Evolutionary conservation across 1,140 invertebrate genomes (phyloP).

Genomic region (Rhagoletis zephyria): DNA sequence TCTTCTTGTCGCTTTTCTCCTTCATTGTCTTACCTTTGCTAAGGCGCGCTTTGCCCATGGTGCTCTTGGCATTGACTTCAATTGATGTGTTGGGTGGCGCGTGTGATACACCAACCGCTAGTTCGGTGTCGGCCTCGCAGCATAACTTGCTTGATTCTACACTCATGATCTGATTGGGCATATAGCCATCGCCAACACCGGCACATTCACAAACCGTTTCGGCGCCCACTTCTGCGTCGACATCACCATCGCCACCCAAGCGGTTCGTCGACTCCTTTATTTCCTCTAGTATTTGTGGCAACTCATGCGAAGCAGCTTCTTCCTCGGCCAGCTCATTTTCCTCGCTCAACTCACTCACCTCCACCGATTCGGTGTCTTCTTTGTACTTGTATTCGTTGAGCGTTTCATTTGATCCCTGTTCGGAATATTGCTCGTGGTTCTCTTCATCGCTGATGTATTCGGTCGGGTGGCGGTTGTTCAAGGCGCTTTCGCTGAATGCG

Average conservation of each 20-base stretch:
- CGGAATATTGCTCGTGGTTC: constrained; percentile 7
- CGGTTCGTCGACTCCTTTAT: not conserved
- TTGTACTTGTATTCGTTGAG: constrained; percentile 14
- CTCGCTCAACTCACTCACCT: constrained; percentile 17
- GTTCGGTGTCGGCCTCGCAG: not conserved
- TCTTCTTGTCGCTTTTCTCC: constrained; percentile 2
- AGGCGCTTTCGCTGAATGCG: not conserved
- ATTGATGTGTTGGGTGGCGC: not conserved
- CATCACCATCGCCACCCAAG: constrained; percentile 17
- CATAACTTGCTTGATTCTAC: not conserved
- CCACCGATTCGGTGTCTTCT: constrained; percentile 22
- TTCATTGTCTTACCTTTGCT: not conserved
- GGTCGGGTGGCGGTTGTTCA: not conserved
- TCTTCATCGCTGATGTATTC: constrained; percentile 4
- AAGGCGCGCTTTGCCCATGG: not conserved
- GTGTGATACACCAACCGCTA: not conserved
- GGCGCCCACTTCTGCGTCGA: not conserved
- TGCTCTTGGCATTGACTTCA: not conserved
- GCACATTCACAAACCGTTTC: not conserved
- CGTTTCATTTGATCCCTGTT: constrained; percentile 18
- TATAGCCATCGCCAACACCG: not conserved
- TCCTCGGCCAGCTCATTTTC: constrained; percentile 18
- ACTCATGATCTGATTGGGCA: not conserved
- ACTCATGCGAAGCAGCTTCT: not conserved
- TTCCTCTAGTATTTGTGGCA: constrained; percentile 13